Conservation (phyloP, 2,888 invertebrate genomes). For the Spilarctia lutea region DNA sequence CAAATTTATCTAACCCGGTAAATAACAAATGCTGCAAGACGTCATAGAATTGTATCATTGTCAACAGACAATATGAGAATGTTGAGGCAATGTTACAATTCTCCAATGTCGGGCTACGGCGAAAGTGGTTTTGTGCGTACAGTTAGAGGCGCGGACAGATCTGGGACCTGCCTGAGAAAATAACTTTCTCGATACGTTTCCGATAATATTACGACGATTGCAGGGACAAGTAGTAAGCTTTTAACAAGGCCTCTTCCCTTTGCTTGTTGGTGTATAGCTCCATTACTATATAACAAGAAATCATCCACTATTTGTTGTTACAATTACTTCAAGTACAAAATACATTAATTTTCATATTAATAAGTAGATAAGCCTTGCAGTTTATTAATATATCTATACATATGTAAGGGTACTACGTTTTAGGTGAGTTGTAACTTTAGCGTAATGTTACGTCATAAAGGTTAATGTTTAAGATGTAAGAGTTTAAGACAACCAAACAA, state of each 20-base stretch:
- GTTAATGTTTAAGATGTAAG: not conserved
- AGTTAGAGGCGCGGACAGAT: constrained; percentile 65
- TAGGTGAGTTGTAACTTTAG: not conserved
- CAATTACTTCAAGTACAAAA: not conserved
- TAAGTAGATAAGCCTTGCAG: not conserved
- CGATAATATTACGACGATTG: constrained; percentile 70
- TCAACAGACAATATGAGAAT: too few species aligned
- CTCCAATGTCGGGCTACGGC: constrained; percentile 64
- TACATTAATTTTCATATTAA: too few species aligned
- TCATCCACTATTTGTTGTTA: not conserved
- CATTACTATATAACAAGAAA: not conserved
- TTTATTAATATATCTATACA: not conserved
- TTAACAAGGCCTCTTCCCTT: constrained; percentile 29
- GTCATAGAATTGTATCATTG: not conserved
- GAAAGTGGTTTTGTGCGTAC: constrained; percentile 82
- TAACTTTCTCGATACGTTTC: constrained; percentile 84
- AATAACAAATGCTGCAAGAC: constrained; percentile 17
- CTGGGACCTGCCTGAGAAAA: constrained; percentile 78
- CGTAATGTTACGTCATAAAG: not conserved
- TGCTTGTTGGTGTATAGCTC: constrained; percentile 19
- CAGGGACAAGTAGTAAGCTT: constrained; percentile 60
- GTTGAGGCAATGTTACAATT: constrained; percentile 26
- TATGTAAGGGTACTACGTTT: too few species aligned
- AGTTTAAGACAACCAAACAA: too few species aligned
- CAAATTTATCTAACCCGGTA: not conserved